Percentiles rank a stretch among this genome's conserved stretches.
These are phyloP conservation scores for Tachyglossus aculeatus DNA, from an alignment of 2,797 vertebrate genomes.

Conservation along the genomic window DNA sequence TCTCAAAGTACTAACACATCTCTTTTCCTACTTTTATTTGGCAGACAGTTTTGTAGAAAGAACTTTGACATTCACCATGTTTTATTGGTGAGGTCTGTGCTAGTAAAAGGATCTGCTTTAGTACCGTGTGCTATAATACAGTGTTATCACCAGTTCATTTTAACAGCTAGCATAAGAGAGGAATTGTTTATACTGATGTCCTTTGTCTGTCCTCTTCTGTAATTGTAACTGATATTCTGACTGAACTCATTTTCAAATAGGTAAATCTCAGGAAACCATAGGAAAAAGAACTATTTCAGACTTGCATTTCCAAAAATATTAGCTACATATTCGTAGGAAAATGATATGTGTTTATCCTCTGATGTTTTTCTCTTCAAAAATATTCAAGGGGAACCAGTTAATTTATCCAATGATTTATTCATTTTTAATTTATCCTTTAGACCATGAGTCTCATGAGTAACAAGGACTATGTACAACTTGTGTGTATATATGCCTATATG, in stretches of 20 bases:
- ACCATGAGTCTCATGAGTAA: too few relatives aligned
- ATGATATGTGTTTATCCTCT: constrained; percentile 29
- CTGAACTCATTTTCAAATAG: constrained; percentile 63
- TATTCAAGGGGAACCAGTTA: constrained; percentile 6
- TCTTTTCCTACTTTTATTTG: constrained; percentile 33
- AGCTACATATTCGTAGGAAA: constrained; percentile 14
- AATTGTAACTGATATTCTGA: constrained; percentile 40
- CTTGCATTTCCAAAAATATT: constrained; percentile 43
- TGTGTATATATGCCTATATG: too few relatives aligned
- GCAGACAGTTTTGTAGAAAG: constrained; percentile 16
- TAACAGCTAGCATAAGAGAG: constrained; percentile 34
- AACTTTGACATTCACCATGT: constrained; percentile 35
- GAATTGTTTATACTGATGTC: constrained; percentile 32
- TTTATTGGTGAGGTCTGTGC: constrained; percentile 29
- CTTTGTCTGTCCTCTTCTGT: constrained; percentile 62
- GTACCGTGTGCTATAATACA: constrained; percentile 26
- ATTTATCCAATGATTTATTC: too few relatives aligned
- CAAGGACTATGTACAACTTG: too few relatives aligned
- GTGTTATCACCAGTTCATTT: constrained; percentile 44
- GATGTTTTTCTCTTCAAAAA: constrained; percentile 14
- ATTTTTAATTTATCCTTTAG: too few relatives aligned
- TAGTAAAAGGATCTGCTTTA: constrained; percentile 41
- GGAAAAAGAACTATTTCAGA: constrained; percentile 38
- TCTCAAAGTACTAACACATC: constrained; percentile 17
- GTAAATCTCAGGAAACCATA: constrained; percentile 40